A percentile compares a stretch with the other conserved stretches of the same genome.
phyloP scores from a whole-genome alignment of 2,113 vertebrate genomes.

The Syngnathus scovelli region DNA sequence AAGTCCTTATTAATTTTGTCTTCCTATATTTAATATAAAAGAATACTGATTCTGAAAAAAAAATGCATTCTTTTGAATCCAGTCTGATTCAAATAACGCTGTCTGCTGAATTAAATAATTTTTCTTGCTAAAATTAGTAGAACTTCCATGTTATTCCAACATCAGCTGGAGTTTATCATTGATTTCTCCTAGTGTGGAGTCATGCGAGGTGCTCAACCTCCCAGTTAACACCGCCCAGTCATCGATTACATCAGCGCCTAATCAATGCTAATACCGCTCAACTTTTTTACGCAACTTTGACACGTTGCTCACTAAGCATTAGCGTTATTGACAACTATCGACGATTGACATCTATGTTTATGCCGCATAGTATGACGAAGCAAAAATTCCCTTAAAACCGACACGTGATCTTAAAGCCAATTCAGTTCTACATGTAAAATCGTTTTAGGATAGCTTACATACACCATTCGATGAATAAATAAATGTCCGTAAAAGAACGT shows the following conservation, averaged over 20 bases:
- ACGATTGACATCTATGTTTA: background rate
- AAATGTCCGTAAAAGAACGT: background rate
- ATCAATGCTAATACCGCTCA: conserved; percentile 38
- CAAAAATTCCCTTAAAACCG: background rate
- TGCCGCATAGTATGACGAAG: background rate
- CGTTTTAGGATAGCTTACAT: no score
- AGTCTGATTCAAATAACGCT: background rate
- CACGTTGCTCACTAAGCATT: conserved; percentile 7
- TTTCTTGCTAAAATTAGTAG: background rate
- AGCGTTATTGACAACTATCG: background rate
- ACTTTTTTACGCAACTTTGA: conserved; percentile 16
- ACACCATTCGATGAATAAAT: no score
- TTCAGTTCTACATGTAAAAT: no score
- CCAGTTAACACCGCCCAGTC: background rate
- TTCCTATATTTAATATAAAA: background rate
- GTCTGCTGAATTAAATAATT: background rate
- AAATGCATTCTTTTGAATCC: background rate
- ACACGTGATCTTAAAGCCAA: no score
- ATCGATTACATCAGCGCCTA: background rate
- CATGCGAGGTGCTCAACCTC: no score
- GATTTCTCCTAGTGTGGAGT: conserved; percentile 25
- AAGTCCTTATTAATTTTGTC: conserved; percentile 25
- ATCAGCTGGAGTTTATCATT: conserved; percentile 16
- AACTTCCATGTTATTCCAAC: conserved; percentile 12
- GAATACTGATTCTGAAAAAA: no score